Base-by-base conservation (phyloP, 2,113 vertebrate genomes). In the Psammodynastes pulverulentus region DNA sequence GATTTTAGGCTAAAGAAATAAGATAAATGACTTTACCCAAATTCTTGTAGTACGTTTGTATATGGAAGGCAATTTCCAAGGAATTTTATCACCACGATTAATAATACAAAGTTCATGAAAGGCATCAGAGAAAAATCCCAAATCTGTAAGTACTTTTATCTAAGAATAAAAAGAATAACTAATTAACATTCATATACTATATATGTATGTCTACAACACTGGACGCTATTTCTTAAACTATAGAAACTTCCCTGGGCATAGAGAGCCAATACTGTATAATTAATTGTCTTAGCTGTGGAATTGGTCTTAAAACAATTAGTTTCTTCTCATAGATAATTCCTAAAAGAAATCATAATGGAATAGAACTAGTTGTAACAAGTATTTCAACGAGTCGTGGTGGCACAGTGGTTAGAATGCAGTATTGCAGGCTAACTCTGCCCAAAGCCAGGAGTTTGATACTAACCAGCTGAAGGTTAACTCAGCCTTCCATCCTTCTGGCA, bases 131-230 rank as follows among this genome's bases (percentile, higher is more conserved):
- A 98, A 98, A 94, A 98, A 97, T 92, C 96, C 93, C 94, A 97
- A 95, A 88, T 98, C 98, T 95, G 95, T 94, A 79, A 98, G 97
- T 39, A 97, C 96, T 95, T 97, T 97, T 29, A 97, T 92, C 98
- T 98, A 89, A 90, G 93, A 96, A 96, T 54, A 91, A 95, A 94
- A 39, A 94, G 86, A 19, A 96, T 62, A 95, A 45, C 12, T 39
- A 84, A 39, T 92, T 48, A 90, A 0, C 93, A 94, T 92, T 90
- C 39, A 23, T 89, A 12, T 34, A 54, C 9, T 89, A 7, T 34
- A 54, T 21, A 48, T 45, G 5, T 34, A 88, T 52, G 15, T 48
- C 6, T 15, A 19, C 5, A 54, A 53, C 45, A 23, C 21, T 89
- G n/a, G 48, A 21, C 58, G 7, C 19, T 84, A 79, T 79, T 79